Percentiles rank a stretch among this genome's conserved stretches.
These are phyloP conservation scores for Columba livia DNA, from an alignment of 2,113 vertebrate genomes.

Conservation along the genomic window DNA sequence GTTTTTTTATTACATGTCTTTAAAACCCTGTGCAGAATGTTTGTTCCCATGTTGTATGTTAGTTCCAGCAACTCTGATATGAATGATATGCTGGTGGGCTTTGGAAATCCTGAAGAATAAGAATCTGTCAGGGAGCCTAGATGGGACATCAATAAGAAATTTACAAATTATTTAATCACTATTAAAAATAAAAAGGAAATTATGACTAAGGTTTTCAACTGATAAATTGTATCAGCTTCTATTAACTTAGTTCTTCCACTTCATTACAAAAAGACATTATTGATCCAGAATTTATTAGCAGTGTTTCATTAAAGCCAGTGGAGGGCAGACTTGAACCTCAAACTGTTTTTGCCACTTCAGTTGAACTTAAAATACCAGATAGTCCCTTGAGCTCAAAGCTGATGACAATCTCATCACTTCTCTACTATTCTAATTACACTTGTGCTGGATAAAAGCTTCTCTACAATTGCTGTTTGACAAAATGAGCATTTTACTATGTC, in stretches of 20 bases:
- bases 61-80: neutral
- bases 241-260: neutral
- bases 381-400: neutral
- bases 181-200: neutral
- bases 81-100: neutral
- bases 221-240: neutral
- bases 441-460: conserved; percentile 14
- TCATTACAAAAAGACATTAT: neutral
- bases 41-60: neutral
- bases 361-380: neutral
- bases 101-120: neutral
- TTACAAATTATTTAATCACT: neutral
- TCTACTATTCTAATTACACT: neutral
- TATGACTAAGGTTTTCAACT: neutral
- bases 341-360: neutral
- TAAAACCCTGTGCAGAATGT: neutral
- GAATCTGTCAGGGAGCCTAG: neutral
- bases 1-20: neutral
- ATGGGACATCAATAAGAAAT: neutral
- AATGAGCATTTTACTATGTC: neutral
- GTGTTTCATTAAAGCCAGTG: neutral
- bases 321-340: conserved; percentile 63
- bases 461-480: conserved; percentile 11
- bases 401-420: neutral
- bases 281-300: neutral